Base-by-base conservation (phyloP, 1,140 invertebrate genomes). In the Sycobia sp. region DNA sequence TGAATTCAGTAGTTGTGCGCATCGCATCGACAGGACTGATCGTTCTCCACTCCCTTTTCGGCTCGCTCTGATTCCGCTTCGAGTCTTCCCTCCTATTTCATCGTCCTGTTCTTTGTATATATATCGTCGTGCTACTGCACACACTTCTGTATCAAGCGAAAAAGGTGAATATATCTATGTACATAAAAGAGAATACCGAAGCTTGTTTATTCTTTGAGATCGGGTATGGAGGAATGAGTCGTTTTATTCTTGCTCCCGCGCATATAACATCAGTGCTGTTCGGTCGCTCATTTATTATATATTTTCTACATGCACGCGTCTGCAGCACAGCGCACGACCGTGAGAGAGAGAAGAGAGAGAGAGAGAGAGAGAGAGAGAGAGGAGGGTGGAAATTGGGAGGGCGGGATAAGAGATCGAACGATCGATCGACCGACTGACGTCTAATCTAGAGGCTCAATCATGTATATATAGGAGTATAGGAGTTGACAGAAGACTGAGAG, bases 201-300 rank as follows among this genome's bases (percentile, higher is more conserved):
- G 34, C 59, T 61, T 57, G 50, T 63, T 63, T 57, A 63, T 57
- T 63, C 56, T 57, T 63, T 57, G 61, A 55, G 44, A 32, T 62
- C 47, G 32, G n/a, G 32, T 8, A 55, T 47, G 44, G 18, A 41
- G 4, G 20, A 55, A 27, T 14, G 29, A 7, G n/a, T n/a, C 16
- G 25, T 25, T 51, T 49, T 51, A 43, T 51, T 43, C 43, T 36
- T 29, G 3, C 41, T 32, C 18, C 20, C 23, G 10, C 9, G 44
- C 32, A 22, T 18, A 16, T n/a, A n/a, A n/a, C n/a, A n/a, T n/a
- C n/a, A n/a, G n/a, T n/a, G n/a, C n/a, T n/a, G n/a, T n/a, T 10
- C 25, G 38, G 16, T 16, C 27, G 29, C 49, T 46, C 54, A 62
- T 54, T 62, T 62, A 44, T 46, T 46, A 54, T 62, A 34, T 38